These are phyloP conservation scores for Epistrophe eligans DNA, from an alignment of 2,888 invertebrate genomes.

Conservation along the genomic window DNA sequence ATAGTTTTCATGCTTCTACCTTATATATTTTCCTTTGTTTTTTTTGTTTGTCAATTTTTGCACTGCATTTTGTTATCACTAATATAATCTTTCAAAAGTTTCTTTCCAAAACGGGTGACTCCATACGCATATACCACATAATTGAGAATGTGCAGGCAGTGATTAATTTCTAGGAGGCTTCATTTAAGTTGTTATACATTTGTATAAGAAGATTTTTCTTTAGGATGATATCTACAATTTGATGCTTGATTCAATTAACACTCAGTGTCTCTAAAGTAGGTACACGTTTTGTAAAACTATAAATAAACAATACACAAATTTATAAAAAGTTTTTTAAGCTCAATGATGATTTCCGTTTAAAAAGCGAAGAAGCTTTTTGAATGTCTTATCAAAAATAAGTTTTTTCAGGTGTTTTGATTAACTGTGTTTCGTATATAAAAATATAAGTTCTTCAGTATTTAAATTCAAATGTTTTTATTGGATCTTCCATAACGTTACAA, in stretches of 20 bases:
- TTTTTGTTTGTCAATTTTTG: not conserved
- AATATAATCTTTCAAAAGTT: not conserved
- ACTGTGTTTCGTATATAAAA: not conserved
- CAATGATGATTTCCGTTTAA: too few relatives aligned
- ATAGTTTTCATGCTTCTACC: not conserved
- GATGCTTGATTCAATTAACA: too few relatives aligned
- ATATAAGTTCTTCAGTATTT: not conserved
- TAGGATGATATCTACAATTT: too few relatives aligned
- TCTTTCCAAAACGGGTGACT: conserved; percentile 14
- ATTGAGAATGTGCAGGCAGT: conserved; percentile 10
- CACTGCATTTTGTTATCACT: conserved; percentile 14
- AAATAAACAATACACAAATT: too few relatives aligned
- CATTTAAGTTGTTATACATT: not conserved
- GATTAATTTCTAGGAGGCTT: not conserved
- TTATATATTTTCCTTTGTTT: not conserved
- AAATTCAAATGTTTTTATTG: not conserved
- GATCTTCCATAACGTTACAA: not conserved
- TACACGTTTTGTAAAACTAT: too few relatives aligned
- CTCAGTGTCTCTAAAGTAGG: too few relatives aligned
- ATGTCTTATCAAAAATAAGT: not conserved
- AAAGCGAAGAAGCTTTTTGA: not conserved
- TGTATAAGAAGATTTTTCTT: too few relatives aligned
- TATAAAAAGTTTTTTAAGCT: too few relatives aligned
- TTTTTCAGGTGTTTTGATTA: not conserved
- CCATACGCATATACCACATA: conserved; percentile 10